Evolutionary conservation across 2,888 invertebrate species (phyloP).

Genomic region (Caenorhabditis zanzibari): DNA sequence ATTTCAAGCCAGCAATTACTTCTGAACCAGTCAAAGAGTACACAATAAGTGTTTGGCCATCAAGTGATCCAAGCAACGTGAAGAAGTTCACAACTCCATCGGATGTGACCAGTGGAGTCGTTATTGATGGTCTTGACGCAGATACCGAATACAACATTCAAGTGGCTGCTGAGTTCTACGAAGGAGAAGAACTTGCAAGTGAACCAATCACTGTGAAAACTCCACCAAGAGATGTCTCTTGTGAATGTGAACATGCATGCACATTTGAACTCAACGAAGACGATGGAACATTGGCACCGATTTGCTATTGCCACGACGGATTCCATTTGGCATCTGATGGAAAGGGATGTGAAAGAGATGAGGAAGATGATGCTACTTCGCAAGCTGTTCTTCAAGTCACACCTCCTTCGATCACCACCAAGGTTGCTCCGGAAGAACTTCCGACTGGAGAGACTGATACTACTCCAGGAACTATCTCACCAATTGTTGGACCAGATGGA

Average conservation of each 20-base stretch:
- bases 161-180: slow-evolving; percentile 78
- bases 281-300: slow-evolving; percentile 65
- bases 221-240: slow-evolving; percentile 79
- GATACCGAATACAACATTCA: slow-evolving; percentile 81
- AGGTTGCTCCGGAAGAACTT: slow-evolving; percentile 68
- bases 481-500: slow-evolving; percentile 78
- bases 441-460: slow-evolving; percentile 41
- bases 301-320: slow-evolving; percentile 81
- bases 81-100: slow-evolving; percentile 68
- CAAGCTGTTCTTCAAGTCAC: slow-evolving; percentile 70
- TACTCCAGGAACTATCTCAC: slow-evolving; percentile 25
- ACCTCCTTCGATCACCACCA: slow-evolving; percentile 69
- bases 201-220: slow-evolving; percentile 75
- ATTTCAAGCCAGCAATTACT: slow-evolving; percentile 80
- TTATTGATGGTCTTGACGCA: slow-evolving; percentile 74
- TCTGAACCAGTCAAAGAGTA: slow-evolving; percentile 74
- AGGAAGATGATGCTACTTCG: slow-evolving; percentile 59
- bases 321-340: slow-evolving; percentile 76
- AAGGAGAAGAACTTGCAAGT: slow-evolving; percentile 78
- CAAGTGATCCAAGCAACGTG: slow-evolving; percentile 72
- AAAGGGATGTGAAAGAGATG: slow-evolving; percentile 72
- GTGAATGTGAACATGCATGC: slow-evolving; percentile 82
- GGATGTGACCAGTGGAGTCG: slow-evolving; percentile 70
- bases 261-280: slow-evolving; percentile 73
- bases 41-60: slow-evolving; percentile 76